Conservation (phyloP, 2,797 vertebrate genomes). For the Anomalospiza imberbis region DNA sequence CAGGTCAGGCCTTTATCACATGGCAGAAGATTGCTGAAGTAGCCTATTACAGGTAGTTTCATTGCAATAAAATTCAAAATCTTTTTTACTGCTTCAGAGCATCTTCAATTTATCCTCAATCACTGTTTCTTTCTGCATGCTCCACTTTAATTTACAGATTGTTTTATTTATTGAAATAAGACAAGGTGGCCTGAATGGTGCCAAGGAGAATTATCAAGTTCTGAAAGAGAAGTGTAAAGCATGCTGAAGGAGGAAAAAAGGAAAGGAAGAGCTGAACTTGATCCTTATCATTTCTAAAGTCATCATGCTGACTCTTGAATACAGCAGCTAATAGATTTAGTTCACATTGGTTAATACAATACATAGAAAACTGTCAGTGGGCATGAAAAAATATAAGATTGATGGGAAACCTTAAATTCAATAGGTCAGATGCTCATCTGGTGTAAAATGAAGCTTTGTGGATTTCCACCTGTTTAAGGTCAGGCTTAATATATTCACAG, state of each 20-base stretch:
- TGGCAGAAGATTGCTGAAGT: background rate
- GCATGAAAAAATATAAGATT: background rate
- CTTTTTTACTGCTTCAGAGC: background rate
- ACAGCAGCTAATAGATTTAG: background rate
- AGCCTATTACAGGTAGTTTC: background rate
- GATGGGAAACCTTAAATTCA: background rate
- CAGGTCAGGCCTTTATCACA: background rate
- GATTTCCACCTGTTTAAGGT: background rate
- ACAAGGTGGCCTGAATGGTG: background rate
- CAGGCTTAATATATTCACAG: background rate
- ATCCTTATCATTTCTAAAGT: background rate
- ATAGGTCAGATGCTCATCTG: background rate
- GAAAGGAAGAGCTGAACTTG: background rate
- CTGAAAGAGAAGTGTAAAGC: background rate
- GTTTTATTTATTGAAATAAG: background rate
- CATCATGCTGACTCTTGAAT: background rate
- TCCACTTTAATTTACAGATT: background rate
- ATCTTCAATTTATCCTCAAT: background rate
- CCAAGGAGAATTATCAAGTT: background rate
- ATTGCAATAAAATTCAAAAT: background rate
- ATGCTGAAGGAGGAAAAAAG: background rate
- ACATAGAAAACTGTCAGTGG: background rate
- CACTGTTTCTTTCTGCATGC: background rate
- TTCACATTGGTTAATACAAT: background rate
- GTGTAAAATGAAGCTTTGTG: background rate